A percentile compares a stretch with the other conserved stretches of the same genome.
Evolutionary conservation across 2,797 vertebrate species (phyloP).

Genomic region (Amazona ochrocephala): DNA sequence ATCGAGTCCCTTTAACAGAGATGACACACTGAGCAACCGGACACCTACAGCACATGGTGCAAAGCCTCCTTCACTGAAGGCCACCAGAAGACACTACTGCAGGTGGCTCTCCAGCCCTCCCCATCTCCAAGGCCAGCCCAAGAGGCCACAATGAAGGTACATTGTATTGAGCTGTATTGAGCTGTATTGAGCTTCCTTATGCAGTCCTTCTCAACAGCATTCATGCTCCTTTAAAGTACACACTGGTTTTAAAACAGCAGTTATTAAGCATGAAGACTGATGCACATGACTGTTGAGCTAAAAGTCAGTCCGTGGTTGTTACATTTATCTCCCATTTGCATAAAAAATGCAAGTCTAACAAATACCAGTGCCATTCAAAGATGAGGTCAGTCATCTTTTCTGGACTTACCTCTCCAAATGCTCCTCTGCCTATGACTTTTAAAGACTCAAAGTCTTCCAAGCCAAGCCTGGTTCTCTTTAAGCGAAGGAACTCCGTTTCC

Average conservation of each 20-base stretch:
- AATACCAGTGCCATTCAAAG: not conserved
- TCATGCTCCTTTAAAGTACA: not conserved
- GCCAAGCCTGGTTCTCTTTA: slow-evolving; percentile 96
- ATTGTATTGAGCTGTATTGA: too few species aligned
- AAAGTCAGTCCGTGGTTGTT: not conserved
- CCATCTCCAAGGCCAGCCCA: not conserved
- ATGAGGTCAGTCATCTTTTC: rapidly evolving
- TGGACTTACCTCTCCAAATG: slow-evolving; percentile 94
- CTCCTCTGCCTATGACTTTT: slow-evolving; percentile 97
- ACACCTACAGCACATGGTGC: not conserved
- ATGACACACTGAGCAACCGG: rapidly evolving
- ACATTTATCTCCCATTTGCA: not conserved
- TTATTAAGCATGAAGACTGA: not conserved
- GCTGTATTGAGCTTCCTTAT: not conserved
- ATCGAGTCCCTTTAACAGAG: not conserved
- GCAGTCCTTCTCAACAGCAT: not conserved
- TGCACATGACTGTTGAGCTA: not conserved
- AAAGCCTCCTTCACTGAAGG: not conserved
- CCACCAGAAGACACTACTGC: not conserved
- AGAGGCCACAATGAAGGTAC: not conserved
- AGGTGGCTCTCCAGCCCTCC: not conserved
- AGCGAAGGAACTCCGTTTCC: slow-evolving; percentile 95
- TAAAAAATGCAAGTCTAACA: not conserved
- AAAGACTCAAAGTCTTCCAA: slow-evolving; percentile 98
- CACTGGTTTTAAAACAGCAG: not conserved